These are phyloP conservation scores for Clistopyga incitator DNA, from an alignment of 2,888 invertebrate species.

Conservation along the genomic window DNA sequence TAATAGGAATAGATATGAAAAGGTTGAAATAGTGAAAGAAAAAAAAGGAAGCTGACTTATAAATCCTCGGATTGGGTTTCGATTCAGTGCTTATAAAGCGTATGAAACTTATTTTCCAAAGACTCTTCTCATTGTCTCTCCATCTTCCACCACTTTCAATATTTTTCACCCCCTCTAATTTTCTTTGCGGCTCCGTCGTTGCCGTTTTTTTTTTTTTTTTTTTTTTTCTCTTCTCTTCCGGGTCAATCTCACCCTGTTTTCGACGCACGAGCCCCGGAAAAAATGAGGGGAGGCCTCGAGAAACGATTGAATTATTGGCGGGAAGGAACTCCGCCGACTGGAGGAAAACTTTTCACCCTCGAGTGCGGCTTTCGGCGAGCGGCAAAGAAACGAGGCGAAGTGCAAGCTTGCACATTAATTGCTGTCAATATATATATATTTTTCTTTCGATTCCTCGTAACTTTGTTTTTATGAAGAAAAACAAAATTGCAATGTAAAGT, in stretches of 20 bases:
- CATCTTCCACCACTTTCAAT: conserved; percentile 28
- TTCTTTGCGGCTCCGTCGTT: conserved; percentile 8
- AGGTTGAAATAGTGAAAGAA: background rate
- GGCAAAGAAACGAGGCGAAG: conserved; percentile 56
- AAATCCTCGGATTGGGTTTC: conserved; percentile 58
- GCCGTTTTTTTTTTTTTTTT: too few species aligned
- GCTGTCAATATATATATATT: too few species aligned
- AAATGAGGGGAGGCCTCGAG: conserved; percentile 56
- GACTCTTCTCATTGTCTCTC: conserved; percentile 45
- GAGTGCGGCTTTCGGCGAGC: conserved; percentile 10
- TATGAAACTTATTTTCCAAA: conserved; percentile 66
- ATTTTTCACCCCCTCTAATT: conserved; percentile 21
- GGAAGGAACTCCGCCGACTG: conserved; percentile 43
- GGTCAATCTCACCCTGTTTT: conserved; percentile 51
- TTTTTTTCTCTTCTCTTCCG: too few species aligned
- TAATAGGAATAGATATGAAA: background rate
- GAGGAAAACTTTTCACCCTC: conserved; percentile 69
- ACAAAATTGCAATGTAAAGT: too few species aligned
- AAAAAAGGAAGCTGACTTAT: conserved; percentile 24
- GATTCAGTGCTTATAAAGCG: conserved; percentile 69
- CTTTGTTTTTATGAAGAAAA: too few species aligned
- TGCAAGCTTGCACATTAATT: background rate
- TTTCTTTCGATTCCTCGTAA: background rate
- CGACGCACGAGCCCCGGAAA: conserved; percentile 64
- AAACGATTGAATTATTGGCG: conserved; percentile 73